Evolutionary conservation across 2,797 vertebrate species (phyloP), one percentile per base, ranked within the genome.

Genomic region (Sebastiscus tertius): DNA sequence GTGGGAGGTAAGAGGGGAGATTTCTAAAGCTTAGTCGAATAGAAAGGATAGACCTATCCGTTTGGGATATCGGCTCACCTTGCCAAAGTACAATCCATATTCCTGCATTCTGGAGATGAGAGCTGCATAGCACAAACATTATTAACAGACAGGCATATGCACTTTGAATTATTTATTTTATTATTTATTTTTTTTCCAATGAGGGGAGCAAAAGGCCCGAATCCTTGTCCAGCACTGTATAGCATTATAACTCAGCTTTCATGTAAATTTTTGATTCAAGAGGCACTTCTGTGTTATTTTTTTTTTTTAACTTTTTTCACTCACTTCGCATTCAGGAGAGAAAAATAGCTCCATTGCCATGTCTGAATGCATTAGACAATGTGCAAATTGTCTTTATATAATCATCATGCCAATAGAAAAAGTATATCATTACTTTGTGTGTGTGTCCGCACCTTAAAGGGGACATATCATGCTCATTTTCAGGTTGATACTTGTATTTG

Each of bases 1-100:
- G 72, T 84, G 68, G 78, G 86, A 94, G 92, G 91, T 89, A 91
- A 88, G 73, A 86, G 88, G 80, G 64, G 84, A 91, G 88, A 89
- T 91, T 93, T 90, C 87, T 83, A 77, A 89, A 89, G 91, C 86
- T 92, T 93, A 88, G 87, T 87, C 64, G 85, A 91, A 91, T 77
- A 82, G 79, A 86, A 86, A 90, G 75, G 85, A 89, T 81, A 82
- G 84, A 89, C 69, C 82, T 82, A 68, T 77, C 87, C 49, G 70
- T 85, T 75, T 86, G 88, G 81, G 79, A 85, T 81, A 86, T 85
- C 42, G 72, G 74, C 77, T 93, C 84, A 89, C 87, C 89, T 94
- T 90, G 86, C 72, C 79, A 73, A 79, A 83, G 69, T 77, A 87
- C 85, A 86, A 90, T 93, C 81, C 75, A 87, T 87, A 90, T 87